A percentile compares a stretch with the other conserved stretches of the same genome.
Evolutionary conservation across 2,888 invertebrate species (phyloP).

Genomic region (Gandaritis pyraliata): DNA sequence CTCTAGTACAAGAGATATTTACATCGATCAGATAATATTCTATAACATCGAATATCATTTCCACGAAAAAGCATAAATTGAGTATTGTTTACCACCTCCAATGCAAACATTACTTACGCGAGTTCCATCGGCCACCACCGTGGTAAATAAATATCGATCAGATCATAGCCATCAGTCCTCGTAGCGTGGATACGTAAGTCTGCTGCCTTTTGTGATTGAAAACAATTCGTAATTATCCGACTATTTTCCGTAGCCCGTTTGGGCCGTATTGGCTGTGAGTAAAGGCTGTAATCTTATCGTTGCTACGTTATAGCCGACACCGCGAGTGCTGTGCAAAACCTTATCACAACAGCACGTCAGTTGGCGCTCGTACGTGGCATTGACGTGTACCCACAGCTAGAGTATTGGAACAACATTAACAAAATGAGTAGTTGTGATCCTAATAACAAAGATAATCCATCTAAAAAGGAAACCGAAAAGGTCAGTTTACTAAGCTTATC

Average conservation of each 20-base stretch:
- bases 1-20: no score
- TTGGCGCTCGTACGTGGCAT: constrained; percentile 75
- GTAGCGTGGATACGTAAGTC: constrained; percentile 2
- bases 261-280: constrained; percentile 28
- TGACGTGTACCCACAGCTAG: constrained; percentile 51
- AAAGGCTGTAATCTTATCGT: constrained; percentile 49
- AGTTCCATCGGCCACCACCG: no score
- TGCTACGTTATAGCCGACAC: constrained; percentile 48
- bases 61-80: no score
- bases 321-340: constrained; percentile 52
- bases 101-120: no score
- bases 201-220: constrained; percentile 46
- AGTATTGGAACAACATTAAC: constrained; percentile 32
- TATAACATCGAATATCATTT: no score
- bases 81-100: no score
- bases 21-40: no score
- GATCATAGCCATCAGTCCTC: background rate
- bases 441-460: constrained; percentile 45
- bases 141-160: no score
- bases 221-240: constrained; percentile 54
- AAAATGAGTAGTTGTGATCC: constrained; percentile 58
- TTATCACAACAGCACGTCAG: constrained; percentile 68
- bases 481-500: constrained; percentile 48
- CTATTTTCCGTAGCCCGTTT: constrained; percentile 51
- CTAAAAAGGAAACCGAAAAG: constrained; percentile 51